A percentile compares a stretch with the other conserved stretches of the same genome.
Conservation (phyloP, 2,113 vertebrate genomes). For the Clarias batrachus region DNA sequence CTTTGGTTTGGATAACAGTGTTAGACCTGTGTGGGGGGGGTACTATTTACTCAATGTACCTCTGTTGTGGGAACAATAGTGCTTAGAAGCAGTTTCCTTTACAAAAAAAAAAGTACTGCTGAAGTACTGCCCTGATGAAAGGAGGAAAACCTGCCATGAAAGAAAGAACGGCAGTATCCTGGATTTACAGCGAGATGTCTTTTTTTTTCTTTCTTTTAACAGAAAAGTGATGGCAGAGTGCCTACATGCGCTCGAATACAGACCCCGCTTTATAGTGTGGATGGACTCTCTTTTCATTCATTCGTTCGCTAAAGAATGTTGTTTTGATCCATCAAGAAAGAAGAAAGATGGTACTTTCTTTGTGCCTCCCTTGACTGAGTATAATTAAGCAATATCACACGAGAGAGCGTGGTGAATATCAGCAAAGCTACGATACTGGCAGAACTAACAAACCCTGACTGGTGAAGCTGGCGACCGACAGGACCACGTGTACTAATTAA, state of each 20-base stretch:
- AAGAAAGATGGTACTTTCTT: background rate
- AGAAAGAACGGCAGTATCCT: background rate
- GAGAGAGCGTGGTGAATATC: too few relatives aligned
- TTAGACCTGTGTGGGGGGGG: background rate
- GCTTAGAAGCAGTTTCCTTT: background rate
- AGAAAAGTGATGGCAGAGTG: background rate
- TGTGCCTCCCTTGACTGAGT: background rate
- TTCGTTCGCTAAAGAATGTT: background rate
- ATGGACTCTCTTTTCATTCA: background rate
- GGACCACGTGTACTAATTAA: too few relatives aligned
- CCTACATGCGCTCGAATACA: slow-evolving; percentile 1
- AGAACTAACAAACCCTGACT: too few relatives aligned
- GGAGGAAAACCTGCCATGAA: background rate
- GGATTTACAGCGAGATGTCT: slow-evolving; percentile 11
- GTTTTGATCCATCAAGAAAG: background rate
- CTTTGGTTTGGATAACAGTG: background rate
- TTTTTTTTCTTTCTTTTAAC: background rate
- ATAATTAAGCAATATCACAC: background rate
- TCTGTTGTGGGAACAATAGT: background rate
- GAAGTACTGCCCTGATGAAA: background rate
- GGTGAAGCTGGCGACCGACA: too few relatives aligned
- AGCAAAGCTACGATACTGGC: too few relatives aligned
- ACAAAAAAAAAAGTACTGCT: too few relatives aligned
- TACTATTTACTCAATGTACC: background rate
- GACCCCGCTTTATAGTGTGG: background rate